Percentiles rank a stretch among this genome's conserved stretches.
Evolutionary conservation across 2,113 vertebrate species (phyloP).

Genomic region (Coregonus clupeaformis): DNA sequence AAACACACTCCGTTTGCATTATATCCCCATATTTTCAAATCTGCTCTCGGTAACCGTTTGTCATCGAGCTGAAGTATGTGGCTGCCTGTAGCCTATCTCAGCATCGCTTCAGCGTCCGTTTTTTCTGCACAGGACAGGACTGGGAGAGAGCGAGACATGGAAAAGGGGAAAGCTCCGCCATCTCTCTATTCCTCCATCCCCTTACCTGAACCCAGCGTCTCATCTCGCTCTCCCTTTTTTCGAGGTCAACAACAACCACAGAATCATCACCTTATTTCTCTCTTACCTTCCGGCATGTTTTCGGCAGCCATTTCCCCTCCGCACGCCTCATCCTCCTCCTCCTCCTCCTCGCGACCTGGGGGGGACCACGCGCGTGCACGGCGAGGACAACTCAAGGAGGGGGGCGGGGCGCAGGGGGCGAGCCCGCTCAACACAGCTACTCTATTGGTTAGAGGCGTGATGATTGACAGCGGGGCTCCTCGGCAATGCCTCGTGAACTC

Average conservation of each 20-base stretch:
- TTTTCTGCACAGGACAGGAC: slow-evolving; percentile 56
- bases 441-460: slow-evolving; percentile 55
- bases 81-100: slow-evolving; percentile 29
- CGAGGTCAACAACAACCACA: slow-evolving; percentile 45
- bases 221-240: not conserved
- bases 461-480: slow-evolving; percentile 62
- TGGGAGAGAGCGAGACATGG: slow-evolving; percentile 37
- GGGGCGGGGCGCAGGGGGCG: slow-evolving; percentile 56
- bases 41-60: slow-evolving; percentile 56
- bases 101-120: slow-evolving; percentile 62
- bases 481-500: slow-evolving; percentile 56
- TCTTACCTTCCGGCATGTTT: slow-evolving; percentile 98
- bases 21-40: slow-evolving; percentile 26
- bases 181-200: slow-evolving; percentile 23
- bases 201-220: slow-evolving; percentile 20
- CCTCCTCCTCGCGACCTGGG: slow-evolving; percentile 76
- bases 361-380: slow-evolving; percentile 67
- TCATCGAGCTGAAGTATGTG: slow-evolving; percentile 51
- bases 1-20: slow-evolving; percentile 55
- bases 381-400: slow-evolving; percentile 76
- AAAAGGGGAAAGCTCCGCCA: slow-evolving; percentile 51
- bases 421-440: slow-evolving; percentile 53
- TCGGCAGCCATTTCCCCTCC: slow-evolving; percentile 98
- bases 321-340: slow-evolving; percentile 90
- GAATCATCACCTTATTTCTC: slow-evolving; percentile 61